Percentiles rank a stretch among this genome's conserved stretches.
Evolutionary conservation across 2,888 invertebrate species (phyloP).

Genomic region (Amblyjoppa fuscipennis): DNA sequence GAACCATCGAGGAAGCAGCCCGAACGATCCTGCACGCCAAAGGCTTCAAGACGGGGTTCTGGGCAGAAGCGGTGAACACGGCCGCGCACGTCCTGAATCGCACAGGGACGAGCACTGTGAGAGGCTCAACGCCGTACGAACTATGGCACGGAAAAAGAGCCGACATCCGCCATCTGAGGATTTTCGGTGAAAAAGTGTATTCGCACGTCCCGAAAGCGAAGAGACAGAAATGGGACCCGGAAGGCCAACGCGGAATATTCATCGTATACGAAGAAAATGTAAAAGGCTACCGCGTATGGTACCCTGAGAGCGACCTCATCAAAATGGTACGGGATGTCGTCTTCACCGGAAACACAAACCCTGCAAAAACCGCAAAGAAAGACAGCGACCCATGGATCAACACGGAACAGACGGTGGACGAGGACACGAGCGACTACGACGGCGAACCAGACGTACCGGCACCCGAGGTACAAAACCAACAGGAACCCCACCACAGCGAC

Average conservation of each 20-base stretch:
- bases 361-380: too few species aligned
- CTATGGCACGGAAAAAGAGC: slow-evolving; percentile 31
- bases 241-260: slow-evolving; percentile 34
- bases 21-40: neutral
- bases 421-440: too few species aligned
- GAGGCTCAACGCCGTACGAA: slow-evolving; percentile 48
- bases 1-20: slow-evolving; percentile 65
- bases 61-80: slow-evolving; percentile 74
- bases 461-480: too few species aligned
- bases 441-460: too few species aligned
- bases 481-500: too few species aligned
- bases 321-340: too few species aligned
- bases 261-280: slow-evolving; percentile 46
- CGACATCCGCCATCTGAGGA: slow-evolving; percentile 10
- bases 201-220: slow-evolving; percentile 48
- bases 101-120: slow-evolving; percentile 35
- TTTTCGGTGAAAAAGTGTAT: slow-evolving; percentile 44
- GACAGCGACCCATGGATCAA: too few species aligned
- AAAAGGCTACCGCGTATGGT: slow-evolving; percentile 56
- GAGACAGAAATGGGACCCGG: slow-evolving; percentile 48
- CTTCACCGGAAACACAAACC: too few species aligned
- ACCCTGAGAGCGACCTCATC: neutral
- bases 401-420: too few species aligned
- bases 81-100: slow-evolving; percentile 41
- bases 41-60: slow-evolving; percentile 61